These are phyloP conservation scores for Spheniscus mendiculus DNA, from an alignment of 2,113 vertebrate genomes.

Conservation along the genomic window DNA sequence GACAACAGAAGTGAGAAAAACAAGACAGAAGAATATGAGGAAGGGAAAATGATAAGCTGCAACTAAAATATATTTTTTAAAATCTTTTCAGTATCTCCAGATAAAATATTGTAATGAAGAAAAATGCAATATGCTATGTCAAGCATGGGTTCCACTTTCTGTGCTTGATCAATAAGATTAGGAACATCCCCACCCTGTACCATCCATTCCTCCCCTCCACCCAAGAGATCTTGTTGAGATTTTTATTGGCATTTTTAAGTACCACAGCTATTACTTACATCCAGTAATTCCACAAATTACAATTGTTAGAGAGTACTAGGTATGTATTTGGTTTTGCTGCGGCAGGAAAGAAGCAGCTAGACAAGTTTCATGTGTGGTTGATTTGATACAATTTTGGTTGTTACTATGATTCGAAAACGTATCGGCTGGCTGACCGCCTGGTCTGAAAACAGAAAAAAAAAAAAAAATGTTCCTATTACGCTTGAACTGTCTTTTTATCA, in stretches of 20 bases:
- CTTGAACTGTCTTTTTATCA: not conserved
- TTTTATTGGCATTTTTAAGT: not conserved
- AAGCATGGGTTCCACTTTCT: not conserved
- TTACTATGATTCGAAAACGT: not conserved
- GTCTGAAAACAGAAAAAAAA: not conserved
- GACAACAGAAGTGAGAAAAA: not conserved
- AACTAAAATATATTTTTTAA: not conserved
- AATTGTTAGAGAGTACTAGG: not conserved
- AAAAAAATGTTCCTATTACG: accelerated
- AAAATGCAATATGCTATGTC: not conserved
- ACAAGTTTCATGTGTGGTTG: not conserved
- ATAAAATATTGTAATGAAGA: not conserved
- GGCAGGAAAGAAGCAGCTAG: not conserved
- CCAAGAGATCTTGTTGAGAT: not conserved
- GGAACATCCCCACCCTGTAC: not conserved
- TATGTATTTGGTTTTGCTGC: not conserved
- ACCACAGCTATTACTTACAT: not conserved
- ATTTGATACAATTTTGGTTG: not conserved
- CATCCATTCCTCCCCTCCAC: not conserved
- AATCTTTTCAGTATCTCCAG: not conserved
- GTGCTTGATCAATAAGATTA: not conserved
- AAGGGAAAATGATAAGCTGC: not conserved
- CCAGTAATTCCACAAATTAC: not conserved
- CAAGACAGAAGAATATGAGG: not conserved
- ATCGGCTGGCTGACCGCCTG: not conserved